Evolutionary conservation across 92 coral and sea anemone genomes (phyloP), one percentile per base, ranked within the genome.

Genomic region (Siderastrea siderea): DNA sequence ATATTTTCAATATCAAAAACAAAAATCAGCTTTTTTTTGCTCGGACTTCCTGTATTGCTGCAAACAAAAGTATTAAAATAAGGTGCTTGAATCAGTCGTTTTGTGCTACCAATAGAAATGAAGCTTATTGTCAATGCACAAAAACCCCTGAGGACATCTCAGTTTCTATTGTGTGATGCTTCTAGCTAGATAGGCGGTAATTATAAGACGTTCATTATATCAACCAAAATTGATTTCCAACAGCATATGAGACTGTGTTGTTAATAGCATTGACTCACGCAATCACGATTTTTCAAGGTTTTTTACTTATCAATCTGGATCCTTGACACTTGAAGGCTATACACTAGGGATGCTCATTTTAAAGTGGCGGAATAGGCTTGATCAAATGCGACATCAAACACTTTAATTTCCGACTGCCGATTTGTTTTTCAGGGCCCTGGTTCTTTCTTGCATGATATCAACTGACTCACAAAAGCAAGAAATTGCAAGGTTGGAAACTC

Each of bases 11-110:
- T 80, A 67, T 66, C 60, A 65, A 38, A 43, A 68, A 45, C 78
- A 52, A 15, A 81, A 74, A 81, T 55, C 47, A 46, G 68, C 44
- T 47, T 54, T 47, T 69, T n/a, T 64, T 16, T 57, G 51, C 44
- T 53, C 12, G 2, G 16, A 58, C 86, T 68, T 82, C 86, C 86
- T 82, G 68, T 69, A 7, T 55, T 9, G 45, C 4, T 38, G 74
- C 19, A 52, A 80, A 69, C 66, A 58, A 44, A 6, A 81, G 50
- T 68, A 59, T 55, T 81, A 16, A 5, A 10, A 17, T 44, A 7
- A 69, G 44, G 45, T 3, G 62, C 59, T 80, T 43, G 46, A 55
- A 58, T 76, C 80, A 79, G 50, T 60, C 50, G 64, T 57, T 14
- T 55, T 3, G 45, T 11, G 54, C 68, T 14, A 47, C 86, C 86